phyloP scores from a whole-genome alignment of 1,140 invertebrate species.

The Delia radicum region DNA sequence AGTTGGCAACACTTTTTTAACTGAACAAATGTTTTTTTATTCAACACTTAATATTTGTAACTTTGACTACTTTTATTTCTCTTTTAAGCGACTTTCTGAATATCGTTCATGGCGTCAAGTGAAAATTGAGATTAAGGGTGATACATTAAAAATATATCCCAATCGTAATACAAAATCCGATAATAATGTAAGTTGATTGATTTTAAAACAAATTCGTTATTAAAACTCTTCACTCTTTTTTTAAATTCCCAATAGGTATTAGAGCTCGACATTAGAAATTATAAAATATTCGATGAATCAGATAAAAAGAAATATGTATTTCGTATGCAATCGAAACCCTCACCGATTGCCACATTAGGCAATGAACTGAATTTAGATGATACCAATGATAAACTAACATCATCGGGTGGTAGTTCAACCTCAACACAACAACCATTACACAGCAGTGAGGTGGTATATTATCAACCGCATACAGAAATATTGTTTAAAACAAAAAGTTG shows the following conservation, averaged over 20 bases:
- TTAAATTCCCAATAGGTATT: slow-evolving; percentile 37
- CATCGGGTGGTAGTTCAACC: slow-evolving; percentile 40
- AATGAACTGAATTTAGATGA: slow-evolving; percentile 51
- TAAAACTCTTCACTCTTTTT: neutral
- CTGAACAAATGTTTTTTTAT: too few species aligned
- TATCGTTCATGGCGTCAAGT: slow-evolving; percentile 55
- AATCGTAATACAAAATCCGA: slow-evolving; percentile 49
- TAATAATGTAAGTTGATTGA: slow-evolving; percentile 35
- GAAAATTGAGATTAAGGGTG: slow-evolving; percentile 52
- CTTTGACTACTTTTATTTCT: neutral
- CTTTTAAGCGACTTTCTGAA: slow-evolving; percentile 46
- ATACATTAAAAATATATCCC: slow-evolving; percentile 50
- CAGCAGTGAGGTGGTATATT: slow-evolving; percentile 9
- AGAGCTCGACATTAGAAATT: slow-evolving; percentile 53
- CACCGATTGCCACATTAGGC: slow-evolving; percentile 43
- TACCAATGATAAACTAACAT: slow-evolving; percentile 39
- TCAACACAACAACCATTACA: slow-evolving; percentile 28
- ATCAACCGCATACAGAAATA: slow-evolving; percentile 47
- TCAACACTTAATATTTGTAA: too few species aligned
- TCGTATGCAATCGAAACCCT: slow-evolving; percentile 51
- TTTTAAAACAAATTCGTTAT: neutral
- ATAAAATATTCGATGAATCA: slow-evolving; percentile 53
- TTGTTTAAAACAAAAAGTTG: slow-evolving; percentile 51
- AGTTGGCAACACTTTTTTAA: too few species aligned
- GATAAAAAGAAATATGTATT: slow-evolving; percentile 54